Evolutionary conservation across 2,888 invertebrate species (phyloP).

Genomic region (Geotrupes spiniger): DNA sequence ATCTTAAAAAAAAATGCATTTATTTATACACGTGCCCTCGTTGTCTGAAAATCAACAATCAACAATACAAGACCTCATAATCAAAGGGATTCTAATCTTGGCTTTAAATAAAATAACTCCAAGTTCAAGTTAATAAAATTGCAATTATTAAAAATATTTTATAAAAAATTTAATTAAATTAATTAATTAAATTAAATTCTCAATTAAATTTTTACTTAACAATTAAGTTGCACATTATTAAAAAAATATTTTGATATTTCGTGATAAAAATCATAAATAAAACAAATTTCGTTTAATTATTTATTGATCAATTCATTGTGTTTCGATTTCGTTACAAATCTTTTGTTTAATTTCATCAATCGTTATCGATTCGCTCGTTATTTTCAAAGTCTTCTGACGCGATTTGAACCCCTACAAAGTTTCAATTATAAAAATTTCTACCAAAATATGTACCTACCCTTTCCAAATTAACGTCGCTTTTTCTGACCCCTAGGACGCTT

Average conservation of each 20-base stretch:
- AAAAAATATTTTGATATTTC: too few relatives aligned
- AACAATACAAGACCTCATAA: too few relatives aligned
- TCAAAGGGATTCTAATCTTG: too few relatives aligned
- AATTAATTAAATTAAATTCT: too few relatives aligned
- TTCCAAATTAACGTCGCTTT: conserved; percentile 67
- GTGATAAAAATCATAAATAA: too few relatives aligned
- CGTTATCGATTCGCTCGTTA: conserved; percentile 5
- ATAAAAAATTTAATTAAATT: neutral
- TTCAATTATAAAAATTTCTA: neutral
- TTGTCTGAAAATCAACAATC: too few relatives aligned
- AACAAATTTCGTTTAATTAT: too few relatives aligned
- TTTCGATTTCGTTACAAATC: conserved; percentile 14
- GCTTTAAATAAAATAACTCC: too few relatives aligned
- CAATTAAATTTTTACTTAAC: neutral
- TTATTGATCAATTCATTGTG: neutral
- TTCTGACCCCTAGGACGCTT: conserved; percentile 64
- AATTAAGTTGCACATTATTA: too few relatives aligned
- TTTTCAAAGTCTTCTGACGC: conserved; percentile 26
- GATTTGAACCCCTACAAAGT: conserved; percentile 30
- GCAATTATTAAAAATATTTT: neutral
- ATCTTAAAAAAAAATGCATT: too few relatives aligned
- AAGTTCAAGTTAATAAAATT: neutral
- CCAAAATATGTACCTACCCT: conserved; percentile 29
- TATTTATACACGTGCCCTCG: too few relatives aligned
- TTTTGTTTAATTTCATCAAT: conserved; percentile 9